Percentiles rank a stretch among this genome's conserved stretches.
These are phyloP conservation scores for Mesembrinibis cayennensis DNA, from an alignment of 2,113 vertebrate genomes.

Conservation along the genomic window DNA sequence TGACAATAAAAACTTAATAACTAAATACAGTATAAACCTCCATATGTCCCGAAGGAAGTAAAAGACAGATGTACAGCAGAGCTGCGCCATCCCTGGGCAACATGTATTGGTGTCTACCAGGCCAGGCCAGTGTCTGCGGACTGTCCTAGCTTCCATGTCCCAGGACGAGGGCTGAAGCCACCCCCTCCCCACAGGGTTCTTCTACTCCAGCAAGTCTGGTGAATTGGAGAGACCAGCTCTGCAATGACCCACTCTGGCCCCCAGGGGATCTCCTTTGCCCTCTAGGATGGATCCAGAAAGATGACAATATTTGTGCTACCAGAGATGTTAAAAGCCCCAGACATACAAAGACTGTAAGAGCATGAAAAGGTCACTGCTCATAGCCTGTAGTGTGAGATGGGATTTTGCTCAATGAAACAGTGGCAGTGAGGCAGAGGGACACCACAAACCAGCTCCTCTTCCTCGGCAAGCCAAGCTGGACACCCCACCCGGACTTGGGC, in stretches of 20 bases:
- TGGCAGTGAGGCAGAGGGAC: background rate
- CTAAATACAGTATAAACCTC: background rate
- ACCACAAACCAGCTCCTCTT: background rate
- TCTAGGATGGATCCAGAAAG: background rate
- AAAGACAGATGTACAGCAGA: background rate
- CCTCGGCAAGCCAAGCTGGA: background rate
- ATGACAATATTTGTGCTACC: background rate
- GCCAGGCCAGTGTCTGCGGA: background rate
- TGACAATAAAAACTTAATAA: background rate
- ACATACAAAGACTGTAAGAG: background rate
- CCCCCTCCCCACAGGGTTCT: background rate
- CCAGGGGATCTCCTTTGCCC: background rate
- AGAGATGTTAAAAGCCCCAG: background rate
- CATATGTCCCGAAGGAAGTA: background rate
- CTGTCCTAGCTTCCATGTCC: background rate
- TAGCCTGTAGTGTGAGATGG: background rate
- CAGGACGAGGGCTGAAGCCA: background rate
- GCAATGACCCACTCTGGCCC: background rate
- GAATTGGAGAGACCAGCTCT: background rate
- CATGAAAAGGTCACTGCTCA: background rate
- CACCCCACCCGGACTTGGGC: fast-evolving
- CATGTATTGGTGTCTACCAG: fast-evolving
- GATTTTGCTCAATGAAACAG: background rate
- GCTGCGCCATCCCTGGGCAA: background rate
- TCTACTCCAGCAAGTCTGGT: background rate